Evolutionary conservation across 2,113 vertebrate genomes (phyloP).

Genomic region (Alligator mississippiensis): DNA sequence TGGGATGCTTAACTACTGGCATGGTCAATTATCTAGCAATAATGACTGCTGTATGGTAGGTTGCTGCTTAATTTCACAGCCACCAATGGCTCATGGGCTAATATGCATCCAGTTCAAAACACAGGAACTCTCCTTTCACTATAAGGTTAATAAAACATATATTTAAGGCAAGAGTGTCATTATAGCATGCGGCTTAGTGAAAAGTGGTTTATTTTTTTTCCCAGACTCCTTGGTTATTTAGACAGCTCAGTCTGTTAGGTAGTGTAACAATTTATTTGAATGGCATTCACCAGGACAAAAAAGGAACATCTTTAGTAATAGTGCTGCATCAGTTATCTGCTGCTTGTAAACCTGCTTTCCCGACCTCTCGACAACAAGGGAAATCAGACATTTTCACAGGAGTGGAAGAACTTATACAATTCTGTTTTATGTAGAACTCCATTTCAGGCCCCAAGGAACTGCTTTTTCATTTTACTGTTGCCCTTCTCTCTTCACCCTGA

Average conservation of each 20-base stretch:
- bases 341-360: slow-evolving; percentile 63
- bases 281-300: not conserved
- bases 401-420: slow-evolving; percentile 10
- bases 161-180: not conserved
- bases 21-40: not conserved
- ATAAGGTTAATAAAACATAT: not conserved
- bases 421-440: slow-evolving; percentile 65
- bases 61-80: slow-evolving; percentile 1
- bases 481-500: slow-evolving; percentile 67
- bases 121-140: not conserved
- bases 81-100: fast-evolving
- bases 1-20: not conserved
- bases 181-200: not conserved
- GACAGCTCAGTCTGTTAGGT: not conserved
- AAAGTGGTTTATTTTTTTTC: not conserved
- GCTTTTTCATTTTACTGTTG: slow-evolving; percentile 75
- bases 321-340: slow-evolving; percentile 40
- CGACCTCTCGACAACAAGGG: slow-evolving; percentile 67
- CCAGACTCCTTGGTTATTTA: not conserved
- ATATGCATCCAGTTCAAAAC: not conserved
- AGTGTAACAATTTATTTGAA: not conserved
- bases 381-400: slow-evolving; percentile 70
- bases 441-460: slow-evolving; percentile 61
- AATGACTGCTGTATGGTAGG: fast-evolving
- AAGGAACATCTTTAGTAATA: slow-evolving; percentile 11